A percentile compares a stretch with the other conserved stretches of the same genome.
These are phyloP conservation scores for Drosophila sp. DNA, from an alignment of 1,140 invertebrate genomes.

Conservation along the genomic window DNA sequence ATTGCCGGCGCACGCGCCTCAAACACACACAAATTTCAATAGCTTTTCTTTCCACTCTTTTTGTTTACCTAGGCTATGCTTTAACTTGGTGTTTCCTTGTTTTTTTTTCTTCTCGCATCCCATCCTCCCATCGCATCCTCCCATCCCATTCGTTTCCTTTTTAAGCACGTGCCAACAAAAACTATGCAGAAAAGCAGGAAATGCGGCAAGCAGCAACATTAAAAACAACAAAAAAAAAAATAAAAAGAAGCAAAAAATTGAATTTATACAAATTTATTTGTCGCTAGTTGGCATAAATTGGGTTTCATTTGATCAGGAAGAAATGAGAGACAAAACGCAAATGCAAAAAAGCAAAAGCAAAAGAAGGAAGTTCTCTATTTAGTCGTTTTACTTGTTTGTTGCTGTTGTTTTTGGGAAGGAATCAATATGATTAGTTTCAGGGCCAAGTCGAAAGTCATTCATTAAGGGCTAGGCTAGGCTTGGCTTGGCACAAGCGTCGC, in stretches of 20 bases:
- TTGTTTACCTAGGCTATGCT: conserved; percentile 29
- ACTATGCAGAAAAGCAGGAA: conserved; percentile 35
- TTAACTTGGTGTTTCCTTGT: conserved; percentile 16
- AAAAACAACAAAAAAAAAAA: background rate
- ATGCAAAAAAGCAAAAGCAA: too few species aligned
- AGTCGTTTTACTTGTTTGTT: background rate
- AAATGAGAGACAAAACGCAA: background rate
- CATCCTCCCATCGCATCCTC: conserved; percentile 19
- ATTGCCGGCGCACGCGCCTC: conserved; percentile 37
- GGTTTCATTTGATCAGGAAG: conserved; percentile 46
- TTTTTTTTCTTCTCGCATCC: conserved; percentile 1
- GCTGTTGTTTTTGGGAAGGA: conserved; percentile 11
- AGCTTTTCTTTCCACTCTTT: conserved; percentile 37
- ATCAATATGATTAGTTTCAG: conserved; percentile 64
- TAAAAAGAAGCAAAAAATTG: conserved; percentile 1
- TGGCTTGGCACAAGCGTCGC: conserved; percentile 41
- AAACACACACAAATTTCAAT: conserved; percentile 49
- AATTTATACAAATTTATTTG: conserved; percentile 33
- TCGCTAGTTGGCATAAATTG: conserved; percentile 64
- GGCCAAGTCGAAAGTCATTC: conserved; percentile 56
- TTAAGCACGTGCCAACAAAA: conserved; percentile 50
- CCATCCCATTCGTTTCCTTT: conserved; percentile 5
- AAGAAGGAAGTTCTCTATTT: background rate
- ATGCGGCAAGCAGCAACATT: conserved; percentile 20
- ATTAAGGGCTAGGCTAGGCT: conserved; percentile 62